These are phyloP conservation scores for Zalophus californianus DNA, from an alignment of 2,797 vertebrate genomes.

Conservation along the genomic window DNA sequence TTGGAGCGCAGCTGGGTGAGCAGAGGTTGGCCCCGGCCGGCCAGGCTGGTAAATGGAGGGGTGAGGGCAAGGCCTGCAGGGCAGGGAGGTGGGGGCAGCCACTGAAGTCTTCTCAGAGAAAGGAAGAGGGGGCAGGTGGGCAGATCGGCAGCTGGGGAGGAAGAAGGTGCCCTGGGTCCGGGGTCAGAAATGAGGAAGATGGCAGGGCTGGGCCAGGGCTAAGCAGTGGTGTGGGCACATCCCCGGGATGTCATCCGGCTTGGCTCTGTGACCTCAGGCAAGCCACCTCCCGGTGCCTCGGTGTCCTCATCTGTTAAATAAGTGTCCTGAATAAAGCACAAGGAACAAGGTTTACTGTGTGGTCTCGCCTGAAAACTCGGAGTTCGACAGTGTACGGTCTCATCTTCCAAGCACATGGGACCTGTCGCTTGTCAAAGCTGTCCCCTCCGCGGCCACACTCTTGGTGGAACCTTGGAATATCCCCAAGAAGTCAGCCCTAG, in stretches of 20 bases:
- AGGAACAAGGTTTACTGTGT: not conserved
- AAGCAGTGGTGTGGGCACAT: not conserved
- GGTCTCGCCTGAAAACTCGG: rapidly evolving
- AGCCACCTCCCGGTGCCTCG: not conserved
- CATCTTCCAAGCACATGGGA: not conserved
- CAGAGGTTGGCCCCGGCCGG: not conserved
- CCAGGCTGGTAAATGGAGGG: not conserved
- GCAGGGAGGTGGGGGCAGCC: not conserved
- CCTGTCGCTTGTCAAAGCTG: not conserved
- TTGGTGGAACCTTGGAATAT: not conserved
- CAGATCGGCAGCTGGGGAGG: not conserved
- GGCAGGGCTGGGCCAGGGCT: not conserved
- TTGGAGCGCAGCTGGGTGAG: too few species aligned
- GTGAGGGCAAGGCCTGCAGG: rapidly evolving
- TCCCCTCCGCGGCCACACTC: not conserved
- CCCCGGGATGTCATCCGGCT: not conserved
- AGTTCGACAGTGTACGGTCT: not conserved
- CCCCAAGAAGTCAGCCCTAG: not conserved
- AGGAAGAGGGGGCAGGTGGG: not conserved
- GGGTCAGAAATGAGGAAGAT: not conserved
- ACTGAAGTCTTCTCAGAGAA: not conserved
- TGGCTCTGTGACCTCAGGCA: not conserved
- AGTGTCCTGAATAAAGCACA: not conserved
- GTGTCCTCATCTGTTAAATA: not conserved
- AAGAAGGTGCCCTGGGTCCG: not conserved